A percentile compares a stretch with the other conserved stretches of the same genome.
These are phyloP conservation scores for Hylia prasina DNA, from an alignment of 2,113 vertebrate genomes.

Conservation along the genomic window DNA sequence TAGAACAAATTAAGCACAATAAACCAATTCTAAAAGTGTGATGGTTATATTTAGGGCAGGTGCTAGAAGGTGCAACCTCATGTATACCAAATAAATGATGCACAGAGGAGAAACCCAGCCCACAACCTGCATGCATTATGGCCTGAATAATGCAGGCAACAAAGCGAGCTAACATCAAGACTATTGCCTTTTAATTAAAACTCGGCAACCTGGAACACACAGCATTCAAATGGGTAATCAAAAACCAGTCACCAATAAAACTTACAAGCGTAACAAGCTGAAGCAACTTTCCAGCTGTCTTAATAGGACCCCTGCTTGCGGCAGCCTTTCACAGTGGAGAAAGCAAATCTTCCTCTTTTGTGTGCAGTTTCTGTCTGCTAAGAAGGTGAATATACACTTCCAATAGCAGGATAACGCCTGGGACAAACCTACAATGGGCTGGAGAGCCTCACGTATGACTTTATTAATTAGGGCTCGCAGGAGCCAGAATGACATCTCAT, in stretches of 20 bases:
- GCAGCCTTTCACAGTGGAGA: conserved; percentile 73
- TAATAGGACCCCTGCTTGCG: conserved; percentile 87
- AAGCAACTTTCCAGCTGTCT: conserved; percentile 83
- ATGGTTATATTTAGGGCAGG: neutral
- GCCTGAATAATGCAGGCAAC: conserved; percentile 36
- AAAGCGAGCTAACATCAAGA: conserved; percentile 55
- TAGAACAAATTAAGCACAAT: neutral
- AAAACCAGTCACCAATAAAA: conserved; percentile 87
- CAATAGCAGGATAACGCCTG: conserved; percentile 66
- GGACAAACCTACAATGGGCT: conserved; percentile 41
- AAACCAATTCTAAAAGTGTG: neutral
- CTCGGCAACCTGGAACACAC: conserved; percentile 72
- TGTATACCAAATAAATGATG: neutral
- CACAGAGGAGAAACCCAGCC: neutral
- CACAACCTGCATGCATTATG: neutral
- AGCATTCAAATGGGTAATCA: conserved; percentile 81
- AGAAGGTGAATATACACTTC: conserved; percentile 82
- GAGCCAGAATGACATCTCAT: conserved; percentile 42
- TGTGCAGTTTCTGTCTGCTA: conserved; percentile 84
- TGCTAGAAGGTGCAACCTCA: neutral
- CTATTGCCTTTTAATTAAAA: conserved; percentile 77
- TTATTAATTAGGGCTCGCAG: conserved; percentile 49
- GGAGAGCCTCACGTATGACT: conserved; percentile 30
- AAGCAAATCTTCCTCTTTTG: conserved; percentile 80
- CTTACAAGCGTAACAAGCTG: conserved; percentile 81